Evolutionary conservation across 30 jellyfish, hydroid and myxozoan genomes (phyloP), one percentile per base, ranked within the genome.

Genomic region (Catostylus mosaicus): DNA sequence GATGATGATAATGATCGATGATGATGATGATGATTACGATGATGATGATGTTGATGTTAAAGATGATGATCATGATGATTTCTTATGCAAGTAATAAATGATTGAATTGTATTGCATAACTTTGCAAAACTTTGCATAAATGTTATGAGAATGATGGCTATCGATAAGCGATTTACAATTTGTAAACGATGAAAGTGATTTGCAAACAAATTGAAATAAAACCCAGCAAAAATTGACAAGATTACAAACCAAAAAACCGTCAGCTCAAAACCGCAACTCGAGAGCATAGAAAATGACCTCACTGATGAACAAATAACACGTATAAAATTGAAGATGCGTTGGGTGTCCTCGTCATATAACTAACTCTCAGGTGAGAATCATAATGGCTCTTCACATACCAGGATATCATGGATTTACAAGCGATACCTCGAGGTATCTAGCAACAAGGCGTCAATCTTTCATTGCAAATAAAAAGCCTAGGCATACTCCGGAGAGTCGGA

Each of bases 401-500:
- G 40, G 60, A 20, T 81, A 68, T 40, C 51, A 40, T 10, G 56
- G 70, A 2, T 81, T 54, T 33, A 60, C 54, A 12, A 37, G 51
- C 36, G 30, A 36, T 18, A 16, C 67, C 8, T 26, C 72, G 11
- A 36, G 75, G 43, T 67, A 23, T n/a, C 19, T 65, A 16, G 34
- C 60, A 9, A 27, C n/a, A 0, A 46, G 63, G n/a, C 33, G 83
- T 27, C 60, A 22, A 9, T 30, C 36, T 29, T 66, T 30, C 46
- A 50, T 29, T 14, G 27, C 47, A 51, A 78, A 51, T 22, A 88
- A 79, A 67, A 90, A 78, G 75, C 96, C 97, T 27, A 46, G 97
- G 51, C 97, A 90, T 50, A 90, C 97, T 18, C 82, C 96, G n/a
- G 93, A 71, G 33, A 76, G 86, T 30, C 89, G 97, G 10, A 71